Evolutionary conservation across 1,140 invertebrate species (phyloP).

Genomic region (Pygmarrhopalites habei): DNA sequence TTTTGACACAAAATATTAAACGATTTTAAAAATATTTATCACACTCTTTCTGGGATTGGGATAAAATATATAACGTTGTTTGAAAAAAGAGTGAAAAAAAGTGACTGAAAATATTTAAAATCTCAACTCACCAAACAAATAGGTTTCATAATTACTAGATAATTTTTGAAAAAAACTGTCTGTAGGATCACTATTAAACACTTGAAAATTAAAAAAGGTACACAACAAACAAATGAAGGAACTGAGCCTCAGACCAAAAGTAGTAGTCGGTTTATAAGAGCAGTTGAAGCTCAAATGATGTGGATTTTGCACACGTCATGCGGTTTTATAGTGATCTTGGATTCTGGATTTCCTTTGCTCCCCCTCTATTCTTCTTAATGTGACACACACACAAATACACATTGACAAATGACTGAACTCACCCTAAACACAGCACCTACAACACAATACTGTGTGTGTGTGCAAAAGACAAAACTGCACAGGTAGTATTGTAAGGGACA

Average conservation of each 20-base stretch:
- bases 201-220: too few relatives aligned
- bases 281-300: constrained; percentile 14
- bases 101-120: neutral
- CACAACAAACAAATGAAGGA: neutral
- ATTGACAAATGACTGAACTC: too few relatives aligned
- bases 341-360: neutral
- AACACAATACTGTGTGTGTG: neutral
- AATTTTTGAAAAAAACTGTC: neutral
- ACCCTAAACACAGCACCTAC: neutral
- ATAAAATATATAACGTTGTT: neutral
- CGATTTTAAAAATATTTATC: neutral
- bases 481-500: too few relatives aligned
- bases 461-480: neutral
- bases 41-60: neutral
- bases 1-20: neutral
- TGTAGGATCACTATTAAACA: neutral
- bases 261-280: constrained; percentile 5
- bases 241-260: neutral
- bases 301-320: constrained; percentile 17
- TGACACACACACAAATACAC: too few relatives aligned
- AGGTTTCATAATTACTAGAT: neutral
- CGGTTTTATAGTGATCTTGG: constrained; percentile 21
- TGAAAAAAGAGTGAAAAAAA: neutral
- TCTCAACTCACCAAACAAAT: neutral
- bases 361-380: too few relatives aligned